Evolutionary conservation across 2,888 invertebrate species (phyloP).

Genomic region (Panzeria rudis): DNA sequence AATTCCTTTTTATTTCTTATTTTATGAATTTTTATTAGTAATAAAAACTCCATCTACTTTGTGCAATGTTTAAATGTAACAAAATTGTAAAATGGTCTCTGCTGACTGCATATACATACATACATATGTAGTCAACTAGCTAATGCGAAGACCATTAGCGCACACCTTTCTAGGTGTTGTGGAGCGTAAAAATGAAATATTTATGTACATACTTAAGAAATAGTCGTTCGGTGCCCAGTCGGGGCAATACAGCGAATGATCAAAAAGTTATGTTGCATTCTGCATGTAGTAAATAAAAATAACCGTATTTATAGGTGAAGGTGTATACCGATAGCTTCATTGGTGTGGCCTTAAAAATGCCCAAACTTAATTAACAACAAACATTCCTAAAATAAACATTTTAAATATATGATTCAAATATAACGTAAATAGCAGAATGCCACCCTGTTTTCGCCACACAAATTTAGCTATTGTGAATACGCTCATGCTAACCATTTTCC

Average conservation of each 20-base stretch:
- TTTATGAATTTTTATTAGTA: slow-evolving; percentile 43
- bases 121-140: not conserved
- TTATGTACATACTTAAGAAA: too few relatives aligned
- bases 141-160: slow-evolving; percentile 4
- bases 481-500: not conserved
- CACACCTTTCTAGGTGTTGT: slow-evolving; percentile 27
- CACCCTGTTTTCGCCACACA: not conserved
- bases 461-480: not conserved
- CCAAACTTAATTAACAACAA: too few relatives aligned
- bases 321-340: too few relatives aligned
- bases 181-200: too few relatives aligned
- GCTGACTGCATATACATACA: slow-evolving; percentile 14
- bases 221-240: too few relatives aligned
- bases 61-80: slow-evolving; percentile 47
- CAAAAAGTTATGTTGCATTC: too few relatives aligned
- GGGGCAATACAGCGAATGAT: too few relatives aligned
- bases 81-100: slow-evolving; percentile 25
- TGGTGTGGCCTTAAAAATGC: too few relatives aligned
- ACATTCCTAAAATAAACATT: too few relatives aligned
- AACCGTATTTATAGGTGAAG: too few relatives aligned
- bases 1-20: not conserved
- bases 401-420: not conserved
- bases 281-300: too few relatives aligned
- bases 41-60: not conserved
- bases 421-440: not conserved